Base-by-base conservation (phyloP, 2,797 vertebrate genomes). In the Holocentrus rufus region DNA sequence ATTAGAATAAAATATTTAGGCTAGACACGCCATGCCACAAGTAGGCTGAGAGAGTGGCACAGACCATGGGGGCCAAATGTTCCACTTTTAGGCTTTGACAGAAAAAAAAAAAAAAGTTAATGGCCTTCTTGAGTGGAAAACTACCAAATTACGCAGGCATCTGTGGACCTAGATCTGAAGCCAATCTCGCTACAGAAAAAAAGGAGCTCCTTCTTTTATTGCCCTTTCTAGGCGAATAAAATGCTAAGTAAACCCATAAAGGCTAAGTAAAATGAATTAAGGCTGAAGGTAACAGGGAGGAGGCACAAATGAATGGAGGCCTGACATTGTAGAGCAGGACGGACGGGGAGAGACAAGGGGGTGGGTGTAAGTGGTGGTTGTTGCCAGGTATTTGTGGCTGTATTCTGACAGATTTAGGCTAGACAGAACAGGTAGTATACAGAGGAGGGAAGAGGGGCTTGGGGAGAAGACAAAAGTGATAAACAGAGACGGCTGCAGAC, bases 331-430 rank as follows among this genome's bases (percentile, higher is more conserved):
- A 58, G 39, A 60, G 54, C 44, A 69, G 72, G 65, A 54, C 42
- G 76, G 65, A 68, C 47, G 39, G 31, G 68, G 23, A 80, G 71
- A 80, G 71, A 73, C 39, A 42, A 63, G 73, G 59, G 46, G 60
- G 77, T 63, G 74, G 82, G 57, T 81, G 70, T 69, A 83, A 79
- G 84, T 74, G 60, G 69, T 63, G 62, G 61, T 56, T 83, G 80
- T 78, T 83, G 70, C 77, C 69, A 79, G 80, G 79, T 83, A 75
- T 84, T 79, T 71, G 81, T 46, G 80, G 76, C 57, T 83, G 74
- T 57, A 72, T 81, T 84, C 70, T 89, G 89, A 93, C 91, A 92
- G 85, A 93, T 93, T 91, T 85, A 87, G 88, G 89, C 86, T 86
- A 87, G 78, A 84, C 82, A 81, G 81, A 85, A 85, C 72, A 80